A percentile compares a stretch with the other conserved stretches of the same genome.
Conservation (phyloP, 2,888 invertebrate genomes). For the Cephalotes varians region DNA sequence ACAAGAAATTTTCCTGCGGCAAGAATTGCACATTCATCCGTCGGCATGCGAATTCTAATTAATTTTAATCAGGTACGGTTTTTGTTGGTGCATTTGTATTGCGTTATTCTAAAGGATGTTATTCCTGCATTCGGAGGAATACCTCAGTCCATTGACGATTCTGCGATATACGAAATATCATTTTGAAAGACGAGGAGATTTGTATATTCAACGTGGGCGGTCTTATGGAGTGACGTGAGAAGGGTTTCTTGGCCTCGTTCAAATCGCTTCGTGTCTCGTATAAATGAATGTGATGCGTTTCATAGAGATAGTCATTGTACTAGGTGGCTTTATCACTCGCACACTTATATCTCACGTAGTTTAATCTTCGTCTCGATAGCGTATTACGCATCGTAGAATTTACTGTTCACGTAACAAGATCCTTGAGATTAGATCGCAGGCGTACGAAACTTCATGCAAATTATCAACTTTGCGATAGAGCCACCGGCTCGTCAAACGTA, state of each 20-base stretch:
- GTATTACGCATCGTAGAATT: constrained; percentile 36
- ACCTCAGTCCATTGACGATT: constrained; percentile 25
- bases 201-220: constrained; percentile 53
- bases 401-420: constrained; percentile 46
- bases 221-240: constrained; percentile 33
- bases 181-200: constrained; percentile 18
- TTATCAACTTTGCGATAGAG: not conserved
- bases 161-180: constrained; percentile 31
- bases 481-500: constrained; percentile 17
- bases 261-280: constrained; percentile 41
- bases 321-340: constrained; percentile 43
- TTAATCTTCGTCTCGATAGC: constrained; percentile 33
- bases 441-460: constrained; percentile 31
- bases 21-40: constrained; percentile 17
- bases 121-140: constrained; percentile 17
- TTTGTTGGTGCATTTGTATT: not conserved
- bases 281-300: constrained; percentile 31
- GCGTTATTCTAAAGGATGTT: constrained; percentile 4
- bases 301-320: constrained; percentile 39
- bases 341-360: constrained; percentile 29
- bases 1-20: not conserved
- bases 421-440: not conserved
- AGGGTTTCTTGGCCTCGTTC: constrained; percentile 47
- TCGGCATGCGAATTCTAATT: not conserved
- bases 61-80: constrained; percentile 19